These are phyloP conservation scores for Crypturellus tataupa DNA, from an alignment of 2,797 vertebrate genomes.

Conservation along the genomic window DNA sequence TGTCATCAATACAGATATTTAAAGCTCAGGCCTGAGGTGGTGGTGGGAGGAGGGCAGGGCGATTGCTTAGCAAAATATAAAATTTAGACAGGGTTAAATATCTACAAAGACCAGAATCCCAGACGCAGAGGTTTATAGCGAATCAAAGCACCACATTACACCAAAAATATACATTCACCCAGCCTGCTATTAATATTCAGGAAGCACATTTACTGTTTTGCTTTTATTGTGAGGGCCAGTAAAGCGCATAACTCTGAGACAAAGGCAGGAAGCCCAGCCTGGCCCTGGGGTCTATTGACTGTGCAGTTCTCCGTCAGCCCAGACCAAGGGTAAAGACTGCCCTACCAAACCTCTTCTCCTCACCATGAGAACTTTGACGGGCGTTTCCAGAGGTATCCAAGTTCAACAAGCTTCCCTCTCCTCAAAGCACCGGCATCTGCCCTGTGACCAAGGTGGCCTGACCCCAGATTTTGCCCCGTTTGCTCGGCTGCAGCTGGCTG, in stretches of 20 bases:
- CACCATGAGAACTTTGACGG: not conserved
- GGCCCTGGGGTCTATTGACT: not conserved
- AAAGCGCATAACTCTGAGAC: not conserved
- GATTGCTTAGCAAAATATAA: not conserved
- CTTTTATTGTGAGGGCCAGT: not conserved
- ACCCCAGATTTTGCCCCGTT: not conserved
- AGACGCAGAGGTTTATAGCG: not conserved
- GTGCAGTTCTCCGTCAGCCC: not conserved
- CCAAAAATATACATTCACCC: not conserved
- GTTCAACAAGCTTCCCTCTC: not conserved
- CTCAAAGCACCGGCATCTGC: not conserved
- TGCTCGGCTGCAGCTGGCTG: not conserved
- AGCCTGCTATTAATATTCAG: not conserved
- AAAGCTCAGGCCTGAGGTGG: not conserved
- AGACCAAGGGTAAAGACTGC: not conserved
- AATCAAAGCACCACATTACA: not conserved
- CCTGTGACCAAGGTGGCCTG: not conserved
- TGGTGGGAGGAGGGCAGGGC: not conserved
- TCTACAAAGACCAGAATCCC: not conserved
- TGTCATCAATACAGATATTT: not conserved
- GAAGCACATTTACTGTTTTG: not conserved
- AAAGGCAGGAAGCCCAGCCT: conserved; percentile 21
- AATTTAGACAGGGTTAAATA: not conserved
- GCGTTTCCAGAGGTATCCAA: not conserved
- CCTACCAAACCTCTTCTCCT: not conserved